These are phyloP conservation scores for Benthosema pterotum DNA, from an alignment of 2,797 vertebrate genomes.

Conservation along the genomic window DNA sequence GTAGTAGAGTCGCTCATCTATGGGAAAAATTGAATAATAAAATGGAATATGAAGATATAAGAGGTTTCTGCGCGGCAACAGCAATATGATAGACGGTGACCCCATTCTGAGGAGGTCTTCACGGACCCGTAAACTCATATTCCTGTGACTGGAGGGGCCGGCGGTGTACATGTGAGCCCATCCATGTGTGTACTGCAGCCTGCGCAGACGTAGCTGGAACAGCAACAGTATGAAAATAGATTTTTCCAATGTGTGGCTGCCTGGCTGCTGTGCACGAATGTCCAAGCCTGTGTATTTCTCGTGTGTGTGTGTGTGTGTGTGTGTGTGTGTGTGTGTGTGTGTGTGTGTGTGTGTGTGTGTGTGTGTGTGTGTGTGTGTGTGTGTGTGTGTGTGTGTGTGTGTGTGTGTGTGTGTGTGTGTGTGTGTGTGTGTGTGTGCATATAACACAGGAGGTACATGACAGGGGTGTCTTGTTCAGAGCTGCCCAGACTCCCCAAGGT, in stretches of 20 bases:
- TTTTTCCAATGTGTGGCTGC: neutral
- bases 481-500: conserved; percentile 36
- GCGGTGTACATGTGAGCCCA: conserved; percentile 34
- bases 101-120: conserved; percentile 8
- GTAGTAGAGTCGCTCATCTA: too few species aligned
- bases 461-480: conserved; percentile 22
- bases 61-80: neutral
- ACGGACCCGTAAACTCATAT: conserved; percentile 36
- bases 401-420: conserved; percentile 18
- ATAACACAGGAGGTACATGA: conserved; percentile 31
- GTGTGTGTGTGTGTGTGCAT: conserved; percentile 21
- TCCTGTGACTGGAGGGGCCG: conserved; percentile 37
- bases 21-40: too few species aligned
- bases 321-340: neutral
- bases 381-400: too few species aligned
- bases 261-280: neutral
- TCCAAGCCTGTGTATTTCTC: conserved; percentile 7
- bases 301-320: conserved; percentile 22
- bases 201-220: conserved; percentile 13
- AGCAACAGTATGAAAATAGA: too few species aligned
- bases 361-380: conserved; percentile 23
- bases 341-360: conserved; percentile 3
- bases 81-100: conserved; percentile 9
- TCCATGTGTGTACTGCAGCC: conserved; percentile 36
- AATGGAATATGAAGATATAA: too few species aligned